phyloP scores from a whole-genome alignment of 2,888 invertebrate species.

The Cynaeus angustus region DNA sequence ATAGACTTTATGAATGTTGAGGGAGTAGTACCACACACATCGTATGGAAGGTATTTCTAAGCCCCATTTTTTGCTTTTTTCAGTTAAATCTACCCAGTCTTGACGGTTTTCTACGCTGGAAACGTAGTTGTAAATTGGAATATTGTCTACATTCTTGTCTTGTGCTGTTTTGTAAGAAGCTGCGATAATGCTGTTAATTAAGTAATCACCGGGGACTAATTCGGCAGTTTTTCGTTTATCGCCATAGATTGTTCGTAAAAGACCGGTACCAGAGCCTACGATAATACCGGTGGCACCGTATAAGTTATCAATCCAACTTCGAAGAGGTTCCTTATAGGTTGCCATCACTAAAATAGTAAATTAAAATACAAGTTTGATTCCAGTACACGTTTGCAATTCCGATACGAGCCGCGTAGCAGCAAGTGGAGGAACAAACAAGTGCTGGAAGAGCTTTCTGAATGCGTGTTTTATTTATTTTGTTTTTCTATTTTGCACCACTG shows the following conservation, averaged over 20 bases:
- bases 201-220: conserved; percentile 87
- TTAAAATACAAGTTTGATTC: background rate
- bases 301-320: conserved; percentile 90
- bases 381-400: no score
- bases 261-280: conserved; percentile 44
- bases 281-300: conserved; percentile 84
- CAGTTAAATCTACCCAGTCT: conserved; percentile 70
- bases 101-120: conserved; percentile 40
- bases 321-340: conserved; percentile 79
- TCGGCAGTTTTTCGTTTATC: conserved; percentile 79
- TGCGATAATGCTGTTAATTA: conserved; percentile 82
- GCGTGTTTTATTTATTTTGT: no score
- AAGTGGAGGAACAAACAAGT: no score
- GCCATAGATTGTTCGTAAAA: conserved; percentile 73
- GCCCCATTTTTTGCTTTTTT: conserved; percentile 74
- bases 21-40: conserved; percentile 80
- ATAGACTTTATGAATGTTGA: conserved; percentile 75
- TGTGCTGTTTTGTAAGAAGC: conserved; percentile 70
- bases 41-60: conserved; percentile 74
- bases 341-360: conserved; percentile 69
- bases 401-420: no score
- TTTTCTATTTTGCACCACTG: no score
- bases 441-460: no score
- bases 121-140: conserved; percentile 44
- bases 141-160: conserved; percentile 36